Conservation (phyloP, 2,113 vertebrate genomes). For the Pterocles gutturalis region DNA sequence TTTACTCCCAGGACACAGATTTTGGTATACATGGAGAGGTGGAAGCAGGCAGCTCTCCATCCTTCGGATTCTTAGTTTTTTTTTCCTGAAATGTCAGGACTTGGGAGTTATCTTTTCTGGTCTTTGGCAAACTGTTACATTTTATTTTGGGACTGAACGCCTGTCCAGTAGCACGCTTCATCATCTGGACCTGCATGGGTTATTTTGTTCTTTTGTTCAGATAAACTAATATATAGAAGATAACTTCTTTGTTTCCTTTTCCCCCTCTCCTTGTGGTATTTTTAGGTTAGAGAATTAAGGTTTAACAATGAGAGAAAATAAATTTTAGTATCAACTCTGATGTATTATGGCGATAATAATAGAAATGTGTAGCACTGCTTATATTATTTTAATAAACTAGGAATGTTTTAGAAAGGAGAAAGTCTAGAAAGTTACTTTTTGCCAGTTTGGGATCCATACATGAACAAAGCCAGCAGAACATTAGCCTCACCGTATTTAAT, state of each 20-base stretch:
- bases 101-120: neutral
- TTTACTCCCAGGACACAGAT: neutral
- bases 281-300: neutral
- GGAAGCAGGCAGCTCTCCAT: neutral
- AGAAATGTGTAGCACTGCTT: neutral
- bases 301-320: neutral
- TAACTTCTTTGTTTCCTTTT: neutral
- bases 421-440: neutral
- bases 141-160: neutral
- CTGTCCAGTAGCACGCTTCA: neutral
- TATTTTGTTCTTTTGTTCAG: neutral
- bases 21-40: neutral
- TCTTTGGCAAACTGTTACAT: neutral
- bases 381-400: neutral
- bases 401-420: neutral
- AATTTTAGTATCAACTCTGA: neutral
- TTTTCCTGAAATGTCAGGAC: neutral
- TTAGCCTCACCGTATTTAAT: accelerated
- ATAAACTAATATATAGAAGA: neutral
- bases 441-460: neutral
- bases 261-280: neutral
- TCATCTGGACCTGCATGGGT: accelerated
- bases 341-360: neutral
- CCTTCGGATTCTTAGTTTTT: neutral
- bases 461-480: neutral